These are phyloP conservation scores for Otolemur crassicaudatus DNA, from an alignment of 2,797 vertebrate species.

Conservation along the genomic window DNA sequence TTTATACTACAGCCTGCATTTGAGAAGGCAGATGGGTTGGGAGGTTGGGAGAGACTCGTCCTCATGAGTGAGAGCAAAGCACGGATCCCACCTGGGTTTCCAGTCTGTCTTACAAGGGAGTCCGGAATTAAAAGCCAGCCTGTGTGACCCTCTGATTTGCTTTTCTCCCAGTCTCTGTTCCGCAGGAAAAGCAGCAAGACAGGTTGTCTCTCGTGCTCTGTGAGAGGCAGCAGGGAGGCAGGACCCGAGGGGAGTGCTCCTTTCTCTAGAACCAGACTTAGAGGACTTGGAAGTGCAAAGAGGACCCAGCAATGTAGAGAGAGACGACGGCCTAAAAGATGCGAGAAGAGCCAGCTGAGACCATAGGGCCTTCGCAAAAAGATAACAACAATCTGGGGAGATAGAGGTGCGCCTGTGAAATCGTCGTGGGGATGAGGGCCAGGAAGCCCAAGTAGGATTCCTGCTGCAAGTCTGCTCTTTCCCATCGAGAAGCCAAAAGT, in stretches of 20 bases:
- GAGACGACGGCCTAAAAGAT: background rate
- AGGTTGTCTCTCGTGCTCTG: background rate
- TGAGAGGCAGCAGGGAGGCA: background rate
- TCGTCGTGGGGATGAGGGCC: background rate
- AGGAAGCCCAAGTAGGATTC: background rate
- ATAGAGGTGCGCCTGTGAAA: background rate
- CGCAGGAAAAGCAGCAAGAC: background rate
- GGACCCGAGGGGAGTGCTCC: no score
- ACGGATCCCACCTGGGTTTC: background rate
- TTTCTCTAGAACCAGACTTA: background rate
- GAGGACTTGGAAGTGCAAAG: background rate
- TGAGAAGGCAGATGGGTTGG: background rate
- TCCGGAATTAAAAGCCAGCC: background rate
- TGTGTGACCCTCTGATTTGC: background rate
- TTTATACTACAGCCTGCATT: background rate
- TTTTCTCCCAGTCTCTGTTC: background rate
- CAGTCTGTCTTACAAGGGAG: background rate
- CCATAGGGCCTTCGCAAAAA: background rate
- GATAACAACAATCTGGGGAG: accelerated
- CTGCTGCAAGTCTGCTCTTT: background rate
- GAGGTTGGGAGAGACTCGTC: background rate
- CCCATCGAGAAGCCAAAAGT: background rate
- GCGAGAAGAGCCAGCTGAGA: background rate
- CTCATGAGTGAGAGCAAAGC: background rate
- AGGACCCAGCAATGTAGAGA: background rate